These are phyloP conservation scores for Hydraecia micacea DNA, from an alignment of 2,888 invertebrate species.

Conservation along the genomic window DNA sequence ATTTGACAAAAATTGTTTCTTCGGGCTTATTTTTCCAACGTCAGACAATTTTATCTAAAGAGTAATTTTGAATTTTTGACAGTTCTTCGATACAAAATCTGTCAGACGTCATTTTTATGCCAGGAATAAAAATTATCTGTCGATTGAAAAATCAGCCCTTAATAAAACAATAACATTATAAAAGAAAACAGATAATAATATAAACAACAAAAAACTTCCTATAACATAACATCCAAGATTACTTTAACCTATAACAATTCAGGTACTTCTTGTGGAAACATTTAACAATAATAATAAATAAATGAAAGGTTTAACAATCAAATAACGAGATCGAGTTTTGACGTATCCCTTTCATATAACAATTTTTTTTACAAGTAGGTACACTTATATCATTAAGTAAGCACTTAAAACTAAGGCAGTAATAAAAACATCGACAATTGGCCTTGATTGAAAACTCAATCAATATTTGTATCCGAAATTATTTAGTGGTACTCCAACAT, in stretches of 20 bases:
- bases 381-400: slow-evolving; percentile 38
- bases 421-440: slow-evolving; percentile 34
- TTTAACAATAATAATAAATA: slow-evolving; percentile 66
- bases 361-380: neutral
- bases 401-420: slow-evolving; percentile 31
- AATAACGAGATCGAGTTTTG: slow-evolving; percentile 63
- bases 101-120: too few species aligned
- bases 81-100: too few species aligned
- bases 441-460: slow-evolving; percentile 34
- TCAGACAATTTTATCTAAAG: too few species aligned
- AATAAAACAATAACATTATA: slow-evolving; percentile 39
- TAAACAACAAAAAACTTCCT: slow-evolving; percentile 34
- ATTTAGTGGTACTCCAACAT: slow-evolving; percentile 12
- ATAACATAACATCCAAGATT: slow-evolving; percentile 31
- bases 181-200: slow-evolving; percentile 36
- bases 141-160: neutral
- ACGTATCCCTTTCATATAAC: slow-evolving; percentile 47
- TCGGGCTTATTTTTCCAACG: too few species aligned
- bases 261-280: slow-evolving; percentile 63
- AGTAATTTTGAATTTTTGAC: too few species aligned
- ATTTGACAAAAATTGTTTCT: slow-evolving; percentile 45
- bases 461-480: slow-evolving; percentile 20
- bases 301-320: slow-evolving; percentile 52
- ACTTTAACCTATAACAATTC: slow-evolving; percentile 57
- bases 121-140: too few species aligned